Evolutionary conservation across 2,113 vertebrate species (phyloP).

Genomic region (Choloepus hoffmanni): DNA sequence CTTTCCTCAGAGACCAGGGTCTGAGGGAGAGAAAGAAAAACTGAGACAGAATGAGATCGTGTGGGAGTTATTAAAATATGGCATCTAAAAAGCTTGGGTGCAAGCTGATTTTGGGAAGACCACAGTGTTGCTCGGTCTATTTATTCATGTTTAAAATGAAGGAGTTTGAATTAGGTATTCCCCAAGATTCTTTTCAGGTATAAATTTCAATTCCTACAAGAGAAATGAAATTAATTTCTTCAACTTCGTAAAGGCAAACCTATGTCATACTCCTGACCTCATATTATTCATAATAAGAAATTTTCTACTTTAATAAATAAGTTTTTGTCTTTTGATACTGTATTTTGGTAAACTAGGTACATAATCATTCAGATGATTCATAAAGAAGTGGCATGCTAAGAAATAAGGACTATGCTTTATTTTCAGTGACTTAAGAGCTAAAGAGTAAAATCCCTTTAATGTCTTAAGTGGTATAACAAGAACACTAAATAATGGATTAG

Average conservation of each 20-base stretch:
- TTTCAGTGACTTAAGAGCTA: not conserved
- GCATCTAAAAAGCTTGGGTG: not conserved
- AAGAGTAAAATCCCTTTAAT: not conserved
- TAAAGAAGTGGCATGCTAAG: not conserved
- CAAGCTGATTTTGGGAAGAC: not conserved
- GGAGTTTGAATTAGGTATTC: not conserved
- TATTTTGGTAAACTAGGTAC: not conserved
- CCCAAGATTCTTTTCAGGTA: not conserved
- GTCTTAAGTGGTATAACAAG: not conserved
- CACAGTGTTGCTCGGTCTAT: not conserved
- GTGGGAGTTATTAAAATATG: not conserved
- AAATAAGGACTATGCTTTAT: not conserved
- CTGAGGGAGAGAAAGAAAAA: not conserved
- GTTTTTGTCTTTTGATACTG: not conserved
- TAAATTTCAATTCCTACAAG: not conserved
- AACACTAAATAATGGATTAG: not conserved
- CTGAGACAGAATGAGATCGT: not conserved
- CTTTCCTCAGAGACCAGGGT: not conserved
- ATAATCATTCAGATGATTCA: not conserved
- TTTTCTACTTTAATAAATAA: not conserved
- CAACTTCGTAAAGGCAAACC: not conserved
- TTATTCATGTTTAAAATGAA: not conserved
- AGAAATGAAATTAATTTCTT: slow-evolving; percentile 1
- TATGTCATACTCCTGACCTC: not conserved
- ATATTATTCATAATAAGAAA: slow-evolving; percentile 13